Base-by-base conservation (phyloP, 2,113 vertebrate species). In the Myotis lucifugus region DNA sequence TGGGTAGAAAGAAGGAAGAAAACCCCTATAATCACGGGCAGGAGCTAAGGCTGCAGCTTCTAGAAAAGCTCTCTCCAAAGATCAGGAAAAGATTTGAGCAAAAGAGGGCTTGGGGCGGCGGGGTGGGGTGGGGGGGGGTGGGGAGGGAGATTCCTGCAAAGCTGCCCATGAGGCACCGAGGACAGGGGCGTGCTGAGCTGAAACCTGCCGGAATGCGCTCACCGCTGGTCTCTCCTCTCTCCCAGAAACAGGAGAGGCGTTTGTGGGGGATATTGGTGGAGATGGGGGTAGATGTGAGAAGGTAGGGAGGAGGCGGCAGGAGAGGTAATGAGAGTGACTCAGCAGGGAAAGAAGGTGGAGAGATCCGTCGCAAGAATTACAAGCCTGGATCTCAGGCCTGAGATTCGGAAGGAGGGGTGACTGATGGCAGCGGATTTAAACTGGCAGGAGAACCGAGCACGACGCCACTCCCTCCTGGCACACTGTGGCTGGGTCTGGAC, bases 281-380 rank as follows among this genome's bases (percentile, higher is more conserved):
- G 32, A 76, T 4, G 27, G 66, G 66, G 13, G 40, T 15, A 19
- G 8, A 25, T 3, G 2, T 32, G 46, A 64, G 70, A 25, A 42
- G 17, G 27, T 0, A 48, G 50, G 12, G 23, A n/a, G 46, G 6
- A 32, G 5, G 18, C 10, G 8, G n/a, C 6, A 2, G 19, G 25
- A 29, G 13, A 37, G 29, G 15, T 15, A 15, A 52, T 0, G 5
- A 42, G 0, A 17, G 46, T 0, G 8, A 4, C 21, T 37, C 32
- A n/a, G 42, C 61, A 14, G 84, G 64, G 50, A 73, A 85, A 52
- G 23, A 18, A 54, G 70, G 1, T 27, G n/a, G 64, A 69, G 69
- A 11, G 73, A 48, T 8, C 6, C 32, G 37, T 64, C 46, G 19
- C 19, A 83, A 52, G 15, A 88, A 66, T 8, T n/a, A 5, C 2